phyloP scores from a whole-genome alignment of 2,113 vertebrate species.

The Myodes glareolus region DNA sequence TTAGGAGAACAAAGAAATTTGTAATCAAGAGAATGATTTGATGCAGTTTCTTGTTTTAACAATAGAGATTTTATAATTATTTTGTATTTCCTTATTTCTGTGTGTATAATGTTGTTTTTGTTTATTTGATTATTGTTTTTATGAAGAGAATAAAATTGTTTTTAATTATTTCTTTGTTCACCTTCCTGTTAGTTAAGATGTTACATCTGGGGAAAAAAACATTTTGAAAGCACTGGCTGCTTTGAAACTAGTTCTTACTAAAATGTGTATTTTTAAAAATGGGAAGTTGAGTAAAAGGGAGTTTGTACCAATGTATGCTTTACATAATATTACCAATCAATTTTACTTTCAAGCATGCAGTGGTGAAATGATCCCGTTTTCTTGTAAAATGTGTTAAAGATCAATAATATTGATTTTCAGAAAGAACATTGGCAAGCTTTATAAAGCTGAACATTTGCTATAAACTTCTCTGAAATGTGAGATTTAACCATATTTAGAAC shows the following conservation, averaged over 20 bases:
- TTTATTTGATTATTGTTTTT: not conserved
- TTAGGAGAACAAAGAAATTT: not conserved
- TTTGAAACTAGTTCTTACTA: not conserved
- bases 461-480: not conserved
- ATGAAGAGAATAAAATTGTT: not conserved
- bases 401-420: not conserved
- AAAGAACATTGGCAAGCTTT: not conserved
- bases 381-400: conserved; percentile 18
- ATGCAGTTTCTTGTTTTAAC: not conserved
- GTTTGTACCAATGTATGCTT: not conserved
- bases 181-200: not conserved
- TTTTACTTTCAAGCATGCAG: not conserved
- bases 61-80: not conserved
- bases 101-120: not conserved
- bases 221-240: not conserved
- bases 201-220: not conserved
- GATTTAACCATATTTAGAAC: not conserved
- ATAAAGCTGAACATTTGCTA: not conserved
- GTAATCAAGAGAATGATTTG: not conserved
- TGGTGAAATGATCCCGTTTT: not conserved
- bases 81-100: not conserved
- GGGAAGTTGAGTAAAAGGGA: not conserved
- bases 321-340: not conserved
- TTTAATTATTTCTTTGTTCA: not conserved
- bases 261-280: not conserved